These are phyloP conservation scores for Noctua comes DNA, from an alignment of 2,888 invertebrate species.

Conservation along the genomic window DNA sequence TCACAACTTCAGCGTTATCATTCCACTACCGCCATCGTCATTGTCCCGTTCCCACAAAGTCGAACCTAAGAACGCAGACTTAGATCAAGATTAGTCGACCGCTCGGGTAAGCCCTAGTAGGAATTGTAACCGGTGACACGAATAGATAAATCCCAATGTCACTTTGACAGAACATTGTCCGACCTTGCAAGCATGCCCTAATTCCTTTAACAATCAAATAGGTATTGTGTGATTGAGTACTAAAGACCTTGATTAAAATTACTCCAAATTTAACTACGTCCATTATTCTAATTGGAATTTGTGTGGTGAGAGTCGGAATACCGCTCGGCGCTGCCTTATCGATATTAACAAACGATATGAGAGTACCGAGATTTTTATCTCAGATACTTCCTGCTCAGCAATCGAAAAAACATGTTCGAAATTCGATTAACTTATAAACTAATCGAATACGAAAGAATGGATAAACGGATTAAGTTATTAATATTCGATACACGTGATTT, in stretches of 20 bases:
- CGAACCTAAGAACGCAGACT: conserved; percentile 7
- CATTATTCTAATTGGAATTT: conserved; percentile 79
- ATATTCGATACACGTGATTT: conserved; percentile 43
- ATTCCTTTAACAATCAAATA: conserved; percentile 35
- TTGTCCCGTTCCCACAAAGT: conserved; percentile 10
- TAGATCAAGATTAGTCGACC: conserved; percentile 36
- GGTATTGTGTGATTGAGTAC: conserved; percentile 35
- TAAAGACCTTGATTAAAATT: conserved; percentile 72
- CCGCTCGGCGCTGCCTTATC: conserved; percentile 69
- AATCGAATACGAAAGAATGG: conserved; percentile 48
- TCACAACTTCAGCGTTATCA: background rate
- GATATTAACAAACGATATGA: conserved; percentile 75
- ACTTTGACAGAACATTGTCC: conserved; percentile 36
- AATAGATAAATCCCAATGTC: conserved; percentile 40
- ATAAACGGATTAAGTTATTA: conserved; percentile 41
- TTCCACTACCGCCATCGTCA: background rate
- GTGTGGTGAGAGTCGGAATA: conserved; percentile 71
- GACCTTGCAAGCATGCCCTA: conserved; percentile 8
- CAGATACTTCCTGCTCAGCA: conserved; percentile 71
- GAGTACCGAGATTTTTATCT: conserved; percentile 75
- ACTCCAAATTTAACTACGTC: conserved; percentile 71
- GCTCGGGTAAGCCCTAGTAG: conserved; percentile 8
- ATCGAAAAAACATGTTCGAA: conserved; percentile 57
- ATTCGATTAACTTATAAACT: conserved; percentile 58
- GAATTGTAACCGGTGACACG: conserved; percentile 24